A percentile compares a stretch with the other conserved stretches of the same genome.
These are phyloP conservation scores for Smutsia temminckii DNA, from an alignment of 2,797 vertebrate genomes.

Conservation along the genomic window DNA sequence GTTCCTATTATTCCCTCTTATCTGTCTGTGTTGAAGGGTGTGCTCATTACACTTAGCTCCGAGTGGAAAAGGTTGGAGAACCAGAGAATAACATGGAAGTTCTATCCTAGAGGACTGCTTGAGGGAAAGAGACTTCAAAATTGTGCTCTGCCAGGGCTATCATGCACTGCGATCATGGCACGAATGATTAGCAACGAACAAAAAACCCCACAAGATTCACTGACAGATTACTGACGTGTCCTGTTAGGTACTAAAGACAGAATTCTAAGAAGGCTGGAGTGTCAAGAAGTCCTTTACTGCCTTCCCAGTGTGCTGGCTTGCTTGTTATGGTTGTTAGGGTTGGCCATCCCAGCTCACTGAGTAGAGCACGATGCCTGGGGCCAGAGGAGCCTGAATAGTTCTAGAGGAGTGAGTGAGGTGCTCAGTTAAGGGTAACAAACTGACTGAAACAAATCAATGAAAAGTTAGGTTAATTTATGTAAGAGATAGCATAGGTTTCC, in stretches of 20 bases:
- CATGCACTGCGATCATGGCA: background rate
- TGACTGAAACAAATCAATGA: background rate
- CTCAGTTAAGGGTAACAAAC: background rate
- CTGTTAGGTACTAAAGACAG: constrained; percentile 1
- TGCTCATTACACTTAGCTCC: constrained; percentile 46
- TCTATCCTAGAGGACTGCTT: background rate
- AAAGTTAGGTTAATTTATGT: background rate
- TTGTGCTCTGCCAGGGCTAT: background rate
- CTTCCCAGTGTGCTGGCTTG: background rate
- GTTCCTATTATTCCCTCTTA: constrained; percentile 50
- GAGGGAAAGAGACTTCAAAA: background rate
- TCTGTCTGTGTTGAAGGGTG: constrained; percentile 29
- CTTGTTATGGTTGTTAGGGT: background rate
- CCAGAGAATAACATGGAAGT: background rate
- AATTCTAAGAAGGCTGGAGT: background rate
- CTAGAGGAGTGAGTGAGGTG: background rate
- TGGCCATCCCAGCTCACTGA: background rate
- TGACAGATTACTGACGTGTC: constrained; percentile 63
- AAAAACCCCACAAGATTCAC: constrained; percentile 54
- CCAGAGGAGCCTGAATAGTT: background rate
- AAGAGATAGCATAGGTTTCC: background rate
- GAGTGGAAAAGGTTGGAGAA: constrained; percentile 55
- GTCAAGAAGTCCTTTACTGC: background rate
- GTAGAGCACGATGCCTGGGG: background rate
- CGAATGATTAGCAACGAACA: constrained; percentile 2